Percentiles rank a stretch among this genome's conserved stretches.
Conservation (phyloP, 2,797 vertebrate genomes). For the Megaceryle alcyon region DNA sequence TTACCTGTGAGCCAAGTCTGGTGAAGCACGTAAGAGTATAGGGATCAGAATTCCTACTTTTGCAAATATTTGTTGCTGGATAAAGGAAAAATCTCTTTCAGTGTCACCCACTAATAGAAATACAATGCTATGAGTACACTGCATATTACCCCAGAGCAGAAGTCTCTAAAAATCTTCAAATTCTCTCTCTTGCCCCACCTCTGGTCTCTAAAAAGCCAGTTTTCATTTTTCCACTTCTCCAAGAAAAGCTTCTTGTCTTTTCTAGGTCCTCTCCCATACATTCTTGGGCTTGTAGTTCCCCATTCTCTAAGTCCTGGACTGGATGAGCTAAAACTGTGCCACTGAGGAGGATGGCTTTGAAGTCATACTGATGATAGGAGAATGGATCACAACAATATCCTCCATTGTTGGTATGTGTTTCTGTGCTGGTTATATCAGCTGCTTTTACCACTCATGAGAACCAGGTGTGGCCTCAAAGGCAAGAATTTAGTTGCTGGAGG, state of each 20-base stretch:
- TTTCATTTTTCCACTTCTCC: background rate
- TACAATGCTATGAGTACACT: background rate
- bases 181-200: background rate
- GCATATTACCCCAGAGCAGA: background rate
- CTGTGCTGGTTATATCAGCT: background rate
- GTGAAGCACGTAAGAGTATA: fast-evolving
- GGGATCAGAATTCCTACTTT: background rate
- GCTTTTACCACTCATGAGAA: background rate
- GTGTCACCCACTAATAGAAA: background rate
- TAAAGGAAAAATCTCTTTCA: background rate
- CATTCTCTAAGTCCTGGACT: background rate
- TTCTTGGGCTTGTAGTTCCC: background rate
- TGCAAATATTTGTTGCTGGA: background rate
- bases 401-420: background rate
- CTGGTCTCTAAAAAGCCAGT: background rate
- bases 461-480: background rate
- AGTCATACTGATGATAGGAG: background rate
- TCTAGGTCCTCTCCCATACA: background rate
- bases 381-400: background rate
- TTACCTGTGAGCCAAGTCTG: background rate
- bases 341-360: background rate
- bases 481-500: background rate
- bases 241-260: background rate
- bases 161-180: background rate
- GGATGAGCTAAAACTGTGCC: background rate